Percentiles rank a stretch among this genome's conserved stretches.
Conservation (phyloP, 2,113 vertebrate species). For the Oenanthe melanoleuca region DNA sequence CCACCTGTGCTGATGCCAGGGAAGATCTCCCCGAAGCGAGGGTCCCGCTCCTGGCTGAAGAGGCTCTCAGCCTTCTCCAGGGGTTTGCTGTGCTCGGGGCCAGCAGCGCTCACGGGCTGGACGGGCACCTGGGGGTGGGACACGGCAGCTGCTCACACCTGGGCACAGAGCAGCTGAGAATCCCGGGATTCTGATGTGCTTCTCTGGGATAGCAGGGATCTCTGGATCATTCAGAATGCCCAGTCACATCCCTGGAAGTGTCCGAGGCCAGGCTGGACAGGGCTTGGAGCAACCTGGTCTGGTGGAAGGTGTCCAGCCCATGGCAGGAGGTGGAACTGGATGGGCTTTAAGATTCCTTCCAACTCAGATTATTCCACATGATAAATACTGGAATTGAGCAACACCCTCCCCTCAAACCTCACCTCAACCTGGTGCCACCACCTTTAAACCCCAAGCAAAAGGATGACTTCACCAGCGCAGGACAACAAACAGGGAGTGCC, state of each 20-base stretch:
- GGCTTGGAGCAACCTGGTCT: not conserved
- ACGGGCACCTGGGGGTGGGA: not conserved
- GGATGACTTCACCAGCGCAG: not conserved
- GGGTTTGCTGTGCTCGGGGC: not conserved
- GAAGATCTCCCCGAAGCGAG: not conserved
- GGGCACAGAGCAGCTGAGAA: not conserved
- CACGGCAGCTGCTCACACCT: not conserved
- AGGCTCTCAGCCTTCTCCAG: not conserved
- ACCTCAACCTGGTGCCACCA: not conserved
- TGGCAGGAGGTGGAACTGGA: not conserved
- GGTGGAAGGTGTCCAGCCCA: not conserved
- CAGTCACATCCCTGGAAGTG: not conserved
- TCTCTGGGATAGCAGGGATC: fast-evolving
- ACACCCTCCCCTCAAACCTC: not conserved
- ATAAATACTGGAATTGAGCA: fast-evolving
- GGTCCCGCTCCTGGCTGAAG: not conserved
- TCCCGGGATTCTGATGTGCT: fast-evolving
- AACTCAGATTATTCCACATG: not conserved
- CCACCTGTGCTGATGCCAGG: not conserved
- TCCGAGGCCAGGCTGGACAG: not conserved
- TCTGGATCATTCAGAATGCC: not conserved
- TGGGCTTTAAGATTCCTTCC: not conserved
- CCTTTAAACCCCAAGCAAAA: not conserved
- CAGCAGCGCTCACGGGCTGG: not conserved
- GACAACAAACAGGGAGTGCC: not conserved